These are phyloP conservation scores for Callipepla californica DNA, from an alignment of 2,113 vertebrate genomes.

Conservation along the genomic window DNA sequence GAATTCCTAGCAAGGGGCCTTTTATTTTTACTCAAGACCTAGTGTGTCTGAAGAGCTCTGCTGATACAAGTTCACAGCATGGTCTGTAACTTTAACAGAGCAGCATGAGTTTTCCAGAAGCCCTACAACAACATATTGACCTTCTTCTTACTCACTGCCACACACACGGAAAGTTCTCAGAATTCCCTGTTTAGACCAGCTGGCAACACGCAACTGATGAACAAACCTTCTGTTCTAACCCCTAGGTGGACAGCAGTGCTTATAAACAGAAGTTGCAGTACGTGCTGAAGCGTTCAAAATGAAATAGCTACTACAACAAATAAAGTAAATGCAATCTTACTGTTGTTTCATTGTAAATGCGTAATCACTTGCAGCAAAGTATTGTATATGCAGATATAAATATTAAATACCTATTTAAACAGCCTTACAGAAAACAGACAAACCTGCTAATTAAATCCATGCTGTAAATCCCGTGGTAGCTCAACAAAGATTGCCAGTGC, in stretches of 20 bases:
- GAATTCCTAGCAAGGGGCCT: background rate
- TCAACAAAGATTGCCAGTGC: background rate
- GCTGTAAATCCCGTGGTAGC: background rate
- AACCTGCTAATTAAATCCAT: background rate
- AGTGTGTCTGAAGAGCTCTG: background rate
- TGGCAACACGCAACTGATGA: background rate
- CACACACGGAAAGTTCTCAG: background rate
- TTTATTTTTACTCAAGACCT: background rate
- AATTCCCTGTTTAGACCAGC: background rate
- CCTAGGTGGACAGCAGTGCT: background rate
- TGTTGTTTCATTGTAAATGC: slow-evolving; percentile 34
- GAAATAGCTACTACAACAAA: background rate
- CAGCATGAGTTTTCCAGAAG: background rate
- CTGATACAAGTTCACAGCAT: background rate
- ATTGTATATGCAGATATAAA: background rate
- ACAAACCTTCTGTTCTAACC: background rate
- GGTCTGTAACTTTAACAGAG: background rate
- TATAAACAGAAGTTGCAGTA: background rate
- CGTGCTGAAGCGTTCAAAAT: background rate
- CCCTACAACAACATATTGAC: background rate
- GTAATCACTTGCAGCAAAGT: slow-evolving; percentile 15
- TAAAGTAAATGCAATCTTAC: slow-evolving; percentile 16
- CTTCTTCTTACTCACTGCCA: background rate
- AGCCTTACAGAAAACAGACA: slow-evolving; percentile 32
- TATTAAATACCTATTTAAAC: background rate